These are phyloP conservation scores for Trichosurus vulpecula DNA, from an alignment of 2,797 vertebrate species.

Conservation along the genomic window DNA sequence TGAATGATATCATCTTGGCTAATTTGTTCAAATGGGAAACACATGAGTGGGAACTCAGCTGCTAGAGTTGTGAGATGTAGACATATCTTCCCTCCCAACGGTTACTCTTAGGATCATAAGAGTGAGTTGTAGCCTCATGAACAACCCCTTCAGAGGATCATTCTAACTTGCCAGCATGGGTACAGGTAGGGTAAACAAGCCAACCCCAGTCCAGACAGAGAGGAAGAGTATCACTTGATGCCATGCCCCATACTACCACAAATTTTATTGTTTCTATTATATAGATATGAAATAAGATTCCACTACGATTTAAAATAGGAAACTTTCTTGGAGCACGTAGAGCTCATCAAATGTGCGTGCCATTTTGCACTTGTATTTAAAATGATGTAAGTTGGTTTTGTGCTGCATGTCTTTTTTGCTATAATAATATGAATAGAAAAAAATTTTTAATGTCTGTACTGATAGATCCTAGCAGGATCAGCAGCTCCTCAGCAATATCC, in stretches of 20 bases:
- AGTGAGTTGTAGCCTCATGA: background rate
- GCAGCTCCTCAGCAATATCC: background rate
- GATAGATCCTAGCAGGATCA: background rate
- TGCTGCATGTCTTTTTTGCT: background rate
- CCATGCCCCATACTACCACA: background rate
- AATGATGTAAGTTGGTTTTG: background rate
- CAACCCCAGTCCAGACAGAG: background rate
- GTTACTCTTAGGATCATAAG: background rate
- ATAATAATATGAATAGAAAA: background rate
- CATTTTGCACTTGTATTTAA: background rate
- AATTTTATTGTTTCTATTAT: background rate
- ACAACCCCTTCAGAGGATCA: background rate
- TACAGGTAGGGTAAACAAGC: background rate
- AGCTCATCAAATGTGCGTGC: background rate
- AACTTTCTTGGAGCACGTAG: background rate
- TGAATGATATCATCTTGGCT: background rate
- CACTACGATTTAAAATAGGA: background rate
- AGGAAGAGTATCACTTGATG: background rate
- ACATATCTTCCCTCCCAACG: background rate
- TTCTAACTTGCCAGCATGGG: background rate
- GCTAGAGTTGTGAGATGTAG: background rate
- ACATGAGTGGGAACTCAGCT: background rate
- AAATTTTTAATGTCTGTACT: background rate
- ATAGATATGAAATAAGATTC: background rate
- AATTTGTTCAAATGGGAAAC: background rate